Conservation (phyloP, 2,888 invertebrate genomes). For the Idaea dimidiata region DNA sequence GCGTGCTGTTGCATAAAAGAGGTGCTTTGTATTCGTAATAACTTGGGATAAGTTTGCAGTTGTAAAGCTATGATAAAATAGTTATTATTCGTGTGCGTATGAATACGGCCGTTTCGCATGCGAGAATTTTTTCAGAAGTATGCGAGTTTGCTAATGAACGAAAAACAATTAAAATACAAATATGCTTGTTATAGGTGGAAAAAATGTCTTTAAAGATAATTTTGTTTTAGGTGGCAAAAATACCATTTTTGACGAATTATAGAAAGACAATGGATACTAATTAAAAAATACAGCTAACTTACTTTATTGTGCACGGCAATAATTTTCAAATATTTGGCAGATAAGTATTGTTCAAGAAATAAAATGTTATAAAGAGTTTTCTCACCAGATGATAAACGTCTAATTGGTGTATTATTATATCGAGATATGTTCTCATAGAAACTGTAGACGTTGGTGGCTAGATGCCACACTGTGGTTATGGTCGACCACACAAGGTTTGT, state of each 20-base stretch:
- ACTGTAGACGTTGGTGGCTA: slow-evolving; percentile 37
- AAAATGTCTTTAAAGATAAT: neutral
- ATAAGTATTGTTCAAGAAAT: neutral
- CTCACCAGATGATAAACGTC: neutral
- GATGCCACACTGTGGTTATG: slow-evolving; percentile 36
- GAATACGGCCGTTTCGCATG: neutral
- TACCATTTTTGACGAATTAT: neutral
- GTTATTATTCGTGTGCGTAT: neutral
- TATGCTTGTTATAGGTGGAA: neutral
- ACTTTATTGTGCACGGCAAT: neutral
- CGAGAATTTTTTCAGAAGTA: too few relatives aligned
- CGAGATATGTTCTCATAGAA: slow-evolving; percentile 51
- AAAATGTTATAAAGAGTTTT: slow-evolving; percentile 1
- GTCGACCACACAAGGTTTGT: slow-evolving; percentile 31
- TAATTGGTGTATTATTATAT: slow-evolving; percentile 36
- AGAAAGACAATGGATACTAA: neutral
- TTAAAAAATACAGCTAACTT: neutral
- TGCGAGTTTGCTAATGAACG: neutral
- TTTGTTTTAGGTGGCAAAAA: neutral
- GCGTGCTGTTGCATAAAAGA: slow-evolving; percentile 24
- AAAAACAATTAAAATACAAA: neutral
- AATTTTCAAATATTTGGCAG: neutral
- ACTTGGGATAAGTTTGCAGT: slow-evolving; percentile 8
- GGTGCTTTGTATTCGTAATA: slow-evolving; percentile 17
- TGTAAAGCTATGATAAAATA: neutral